Evolutionary conservation across 2,797 vertebrate species (phyloP).

Genomic region (Kryptolebias ocellatus): DNA sequence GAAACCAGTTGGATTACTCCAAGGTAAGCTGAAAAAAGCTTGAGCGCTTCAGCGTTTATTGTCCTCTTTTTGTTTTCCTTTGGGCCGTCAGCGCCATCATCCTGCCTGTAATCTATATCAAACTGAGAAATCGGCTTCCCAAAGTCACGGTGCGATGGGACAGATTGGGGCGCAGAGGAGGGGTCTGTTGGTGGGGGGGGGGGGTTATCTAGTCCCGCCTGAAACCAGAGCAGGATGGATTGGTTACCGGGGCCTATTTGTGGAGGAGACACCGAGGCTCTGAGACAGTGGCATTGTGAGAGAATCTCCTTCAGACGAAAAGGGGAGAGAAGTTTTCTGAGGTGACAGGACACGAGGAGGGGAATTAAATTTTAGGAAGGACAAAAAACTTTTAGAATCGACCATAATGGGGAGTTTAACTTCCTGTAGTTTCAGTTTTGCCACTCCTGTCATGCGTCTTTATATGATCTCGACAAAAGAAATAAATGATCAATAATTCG

Average conservation of each 20-base stretch:
- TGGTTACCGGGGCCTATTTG: constrained; percentile 83
- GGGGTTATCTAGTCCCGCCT: constrained; percentile 80
- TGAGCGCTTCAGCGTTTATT: neutral
- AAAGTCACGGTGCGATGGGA: constrained; percentile 79
- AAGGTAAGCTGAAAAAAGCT: constrained; percentile 81
- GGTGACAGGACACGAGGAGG: constrained; percentile 47
- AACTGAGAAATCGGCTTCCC: constrained; percentile 73
- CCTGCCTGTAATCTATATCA: constrained; percentile 69
- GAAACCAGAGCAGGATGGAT: constrained; percentile 83
- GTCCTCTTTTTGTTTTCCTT: constrained; percentile 10
- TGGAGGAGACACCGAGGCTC: constrained; percentile 84
- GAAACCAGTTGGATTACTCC: constrained; percentile 85
- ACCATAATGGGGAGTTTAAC: no score
- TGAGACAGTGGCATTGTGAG: constrained; percentile 80
- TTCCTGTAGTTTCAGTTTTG: no score
- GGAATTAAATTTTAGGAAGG: constrained; percentile 36
- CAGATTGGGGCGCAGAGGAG: constrained; percentile 66
- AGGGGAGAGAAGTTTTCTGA: constrained; percentile 61
- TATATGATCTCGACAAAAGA: no score
- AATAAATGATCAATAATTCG: no score
- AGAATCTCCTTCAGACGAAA: constrained; percentile 80
- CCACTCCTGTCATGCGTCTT: no score
- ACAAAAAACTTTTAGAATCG: no score
- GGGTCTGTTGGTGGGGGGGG: constrained; percentile 55
- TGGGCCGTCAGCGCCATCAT: constrained; percentile 31